Base-by-base conservation (phyloP, 2,797 vertebrate species). In the Syndactyla subalaris region DNA sequence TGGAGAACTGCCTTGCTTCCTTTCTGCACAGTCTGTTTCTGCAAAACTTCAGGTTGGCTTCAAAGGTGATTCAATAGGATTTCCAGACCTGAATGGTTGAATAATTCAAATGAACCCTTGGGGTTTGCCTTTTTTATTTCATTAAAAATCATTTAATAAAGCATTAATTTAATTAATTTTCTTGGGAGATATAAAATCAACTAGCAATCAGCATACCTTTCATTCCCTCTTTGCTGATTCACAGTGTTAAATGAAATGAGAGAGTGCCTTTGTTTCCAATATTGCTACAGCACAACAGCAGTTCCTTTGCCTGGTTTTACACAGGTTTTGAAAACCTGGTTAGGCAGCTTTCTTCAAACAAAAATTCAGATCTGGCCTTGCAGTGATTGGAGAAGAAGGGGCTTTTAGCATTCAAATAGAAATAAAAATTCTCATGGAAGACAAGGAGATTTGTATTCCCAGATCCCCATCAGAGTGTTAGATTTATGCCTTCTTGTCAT, bases 81-180 rank as follows among this genome's bases (percentile, higher is more conserved):
- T 96, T 94, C 65, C 46, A 75, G 43, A 88, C n/a, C 46, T 63
- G 19, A 80, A 65, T 65, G 15, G 52, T 4, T 91, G 76, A 96
- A 91, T 63, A 82, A 68, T 14, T 39, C 12, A 70, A 92, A 75
- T 29, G 83, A 82, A 46, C 30, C 30, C 21, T 43, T 77, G 43
- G 8, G 46, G 15, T 34, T 49, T 38, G 27, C 12, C 0, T 34
- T 51, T 54, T 38, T 51, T 54, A 34, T 80, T 79, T 48, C 4
- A 59, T 79, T 85, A 39, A 61, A n/a, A 71, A 79, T 51, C 68
- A 85, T 85, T 89, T 79, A 89, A 87, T 32, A 87, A 92, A 93
- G 49, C 8, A 59, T 38, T 78, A 78, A 78, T 91, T 82, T 78
- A 82, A 92, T 71, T 41, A 66, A 75, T 75, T 58, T 41, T 88